A percentile compares a stretch with the other conserved stretches of the same genome.
Evolutionary conservation across 2,888 invertebrate genomes (phyloP).

Genomic region (Melinaea marsaeus): DNA sequence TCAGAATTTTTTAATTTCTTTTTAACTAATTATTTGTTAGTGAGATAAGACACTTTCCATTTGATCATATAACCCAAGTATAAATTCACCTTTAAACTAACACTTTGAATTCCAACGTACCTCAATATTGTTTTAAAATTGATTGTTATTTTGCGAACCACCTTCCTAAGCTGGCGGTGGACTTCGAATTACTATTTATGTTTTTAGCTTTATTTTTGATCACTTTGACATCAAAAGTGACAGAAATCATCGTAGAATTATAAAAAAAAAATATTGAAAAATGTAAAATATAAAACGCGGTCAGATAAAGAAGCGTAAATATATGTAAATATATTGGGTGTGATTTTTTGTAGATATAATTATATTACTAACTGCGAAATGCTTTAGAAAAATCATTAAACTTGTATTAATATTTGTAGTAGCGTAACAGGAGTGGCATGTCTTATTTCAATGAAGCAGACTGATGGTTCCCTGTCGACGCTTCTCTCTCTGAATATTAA

Average conservation of each 20-base stretch:
- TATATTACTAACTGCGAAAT: too few species aligned
- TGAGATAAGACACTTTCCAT: background rate
- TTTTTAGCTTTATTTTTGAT: background rate
- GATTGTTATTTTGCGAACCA: background rate
- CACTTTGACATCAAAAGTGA: background rate
- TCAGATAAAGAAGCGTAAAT: too few species aligned
- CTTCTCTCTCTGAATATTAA: constrained; percentile 44
- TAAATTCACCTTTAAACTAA: background rate
- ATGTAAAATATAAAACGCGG: too few species aligned
- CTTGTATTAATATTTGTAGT: constrained; percentile 14
- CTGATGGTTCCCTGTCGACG: constrained; percentile 46
- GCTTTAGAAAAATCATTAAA: background rate
- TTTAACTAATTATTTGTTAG: too few species aligned
- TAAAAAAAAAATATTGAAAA: too few species aligned
- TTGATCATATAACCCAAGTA: background rate
- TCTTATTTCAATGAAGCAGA: constrained; percentile 50
- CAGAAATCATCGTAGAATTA: too few species aligned
- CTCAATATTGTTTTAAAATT: constrained; percentile 1
- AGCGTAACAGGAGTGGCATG: constrained; percentile 42
- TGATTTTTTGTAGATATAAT: too few species aligned
- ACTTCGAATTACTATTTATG: background rate
- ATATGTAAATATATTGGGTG: too few species aligned
- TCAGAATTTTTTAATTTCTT: too few species aligned
- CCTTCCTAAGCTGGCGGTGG: background rate
- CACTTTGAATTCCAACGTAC: background rate